Conservation (phyloP, 2,797 vertebrate species). For the Enteromius argenteus region DNA sequence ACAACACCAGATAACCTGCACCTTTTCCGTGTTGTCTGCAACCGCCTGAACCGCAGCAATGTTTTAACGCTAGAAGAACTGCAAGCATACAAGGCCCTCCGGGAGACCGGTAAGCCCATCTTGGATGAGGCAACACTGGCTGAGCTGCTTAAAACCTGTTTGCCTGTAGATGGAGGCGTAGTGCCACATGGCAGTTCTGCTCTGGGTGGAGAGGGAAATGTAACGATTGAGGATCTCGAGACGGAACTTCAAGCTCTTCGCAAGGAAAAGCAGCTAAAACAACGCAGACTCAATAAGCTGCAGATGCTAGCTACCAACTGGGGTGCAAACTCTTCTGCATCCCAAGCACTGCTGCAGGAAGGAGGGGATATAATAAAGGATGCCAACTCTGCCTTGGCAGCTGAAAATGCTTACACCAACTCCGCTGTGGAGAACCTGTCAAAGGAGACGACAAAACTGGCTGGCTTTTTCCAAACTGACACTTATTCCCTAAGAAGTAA, state of each 20-base stretch:
- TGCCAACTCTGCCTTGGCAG: slow-evolving; percentile 69
- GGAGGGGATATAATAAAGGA: slow-evolving; percentile 73
- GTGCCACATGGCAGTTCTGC: slow-evolving; percentile 45
- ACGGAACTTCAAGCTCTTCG: slow-evolving; percentile 81
- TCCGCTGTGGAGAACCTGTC: slow-evolving; percentile 77
- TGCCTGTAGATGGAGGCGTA: slow-evolving; percentile 61
- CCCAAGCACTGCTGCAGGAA: slow-evolving; percentile 73
- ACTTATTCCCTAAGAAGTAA: slow-evolving; percentile 35
- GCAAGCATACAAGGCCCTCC: slow-evolving; percentile 77
- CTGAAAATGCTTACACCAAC: slow-evolving; percentile 79
- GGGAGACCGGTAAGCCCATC: slow-evolving; percentile 79
- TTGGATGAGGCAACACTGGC: slow-evolving; percentile 83
- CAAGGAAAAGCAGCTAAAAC: slow-evolving; percentile 82
- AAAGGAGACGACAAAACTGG: slow-evolving; percentile 75
- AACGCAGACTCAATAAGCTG: slow-evolving; percentile 80
- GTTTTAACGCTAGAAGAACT: slow-evolving; percentile 82
- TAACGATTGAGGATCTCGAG: slow-evolving; percentile 80
- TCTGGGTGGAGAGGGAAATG: slow-evolving; percentile 64
- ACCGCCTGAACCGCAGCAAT: slow-evolving; percentile 78
- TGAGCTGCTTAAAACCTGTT: slow-evolving; percentile 85
- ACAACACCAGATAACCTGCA: slow-evolving; percentile 80
- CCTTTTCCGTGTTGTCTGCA: slow-evolving; percentile 90
- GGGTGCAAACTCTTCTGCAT: slow-evolving; percentile 73
- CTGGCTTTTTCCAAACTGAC: slow-evolving; percentile 72
- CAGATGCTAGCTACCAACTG: slow-evolving; percentile 77